These are phyloP conservation scores for Cottoperca gobio DNA, from an alignment of 2,797 vertebrate genomes.

Conservation along the genomic window DNA sequence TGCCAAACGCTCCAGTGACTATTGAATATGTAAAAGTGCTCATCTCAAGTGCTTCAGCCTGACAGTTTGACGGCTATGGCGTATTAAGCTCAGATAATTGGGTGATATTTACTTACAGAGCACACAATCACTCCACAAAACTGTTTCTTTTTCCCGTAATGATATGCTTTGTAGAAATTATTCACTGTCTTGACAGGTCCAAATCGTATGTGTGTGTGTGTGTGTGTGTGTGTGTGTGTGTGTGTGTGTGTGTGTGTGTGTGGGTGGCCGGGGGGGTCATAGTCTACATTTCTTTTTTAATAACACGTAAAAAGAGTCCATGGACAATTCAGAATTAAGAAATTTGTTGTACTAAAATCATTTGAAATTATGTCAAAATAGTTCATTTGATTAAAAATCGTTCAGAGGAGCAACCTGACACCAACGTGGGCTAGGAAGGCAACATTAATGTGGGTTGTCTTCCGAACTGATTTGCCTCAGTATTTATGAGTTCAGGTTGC, in stretches of 20 bases:
- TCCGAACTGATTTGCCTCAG: background rate
- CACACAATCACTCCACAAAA: conserved; percentile 75
- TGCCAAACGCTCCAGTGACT: conserved; percentile 82
- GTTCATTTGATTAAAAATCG: conserved; percentile 3
- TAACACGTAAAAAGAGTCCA: background rate
- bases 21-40: conserved; percentile 84
- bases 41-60: conserved; percentile 71
- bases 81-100: conserved; percentile 83
- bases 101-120: conserved; percentile 82
- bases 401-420: background rate
- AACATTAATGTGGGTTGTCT: background rate
- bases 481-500: background rate
- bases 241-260: too few relatives aligned
- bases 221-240: background rate
- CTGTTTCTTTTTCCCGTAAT: conserved; percentile 67
- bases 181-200: conserved; percentile 68
- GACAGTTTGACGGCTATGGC: conserved; percentile 81
- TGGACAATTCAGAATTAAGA: conserved; percentile 14
- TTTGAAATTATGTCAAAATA: conserved; percentile 20
- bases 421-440: background rate
- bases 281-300: conserved; percentile 40
- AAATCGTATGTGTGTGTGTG: conserved; percentile 41
- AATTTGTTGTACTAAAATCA: conserved; percentile 8
- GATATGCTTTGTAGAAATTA: conserved; percentile 74
- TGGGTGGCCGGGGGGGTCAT: background rate